Conservation (phyloP, 2,113 vertebrate species). For the Pristiophorus japonicus region DNA sequence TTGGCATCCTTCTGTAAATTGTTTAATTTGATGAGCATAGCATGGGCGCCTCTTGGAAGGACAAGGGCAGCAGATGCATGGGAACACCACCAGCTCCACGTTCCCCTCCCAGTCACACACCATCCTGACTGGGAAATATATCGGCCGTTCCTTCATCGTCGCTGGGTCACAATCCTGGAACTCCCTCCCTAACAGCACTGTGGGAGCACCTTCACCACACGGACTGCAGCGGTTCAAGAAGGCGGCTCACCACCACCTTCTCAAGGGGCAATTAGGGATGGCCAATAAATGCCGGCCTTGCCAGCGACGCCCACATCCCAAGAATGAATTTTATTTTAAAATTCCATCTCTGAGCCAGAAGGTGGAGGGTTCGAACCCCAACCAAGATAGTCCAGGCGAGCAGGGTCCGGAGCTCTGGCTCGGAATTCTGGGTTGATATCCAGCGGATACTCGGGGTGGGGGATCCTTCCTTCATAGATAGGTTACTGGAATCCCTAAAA, state of each 20-base stretch:
- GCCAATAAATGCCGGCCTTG: no score
- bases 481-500: background rate
- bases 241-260: no score
- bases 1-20: background rate
- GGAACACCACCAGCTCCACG: background rate
- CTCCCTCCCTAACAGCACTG: background rate
- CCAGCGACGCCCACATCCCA: no score
- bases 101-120: background rate
- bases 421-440: background rate
- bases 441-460: background rate
- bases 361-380: background rate
- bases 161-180: background rate
- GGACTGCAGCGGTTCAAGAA: no score
- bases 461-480: background rate
- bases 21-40: background rate
- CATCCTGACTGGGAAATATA: background rate
- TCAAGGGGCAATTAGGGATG: no score
- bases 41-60: background rate
- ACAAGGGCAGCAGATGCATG: background rate
- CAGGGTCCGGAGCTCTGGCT: background rate
- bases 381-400: background rate
- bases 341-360: background rate
- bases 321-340: no score
- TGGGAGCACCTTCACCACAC: no score
- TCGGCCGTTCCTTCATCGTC: background rate